Evolutionary conservation across 2,888 invertebrate species (phyloP).

Genomic region (Phyto melanocephala): DNA sequence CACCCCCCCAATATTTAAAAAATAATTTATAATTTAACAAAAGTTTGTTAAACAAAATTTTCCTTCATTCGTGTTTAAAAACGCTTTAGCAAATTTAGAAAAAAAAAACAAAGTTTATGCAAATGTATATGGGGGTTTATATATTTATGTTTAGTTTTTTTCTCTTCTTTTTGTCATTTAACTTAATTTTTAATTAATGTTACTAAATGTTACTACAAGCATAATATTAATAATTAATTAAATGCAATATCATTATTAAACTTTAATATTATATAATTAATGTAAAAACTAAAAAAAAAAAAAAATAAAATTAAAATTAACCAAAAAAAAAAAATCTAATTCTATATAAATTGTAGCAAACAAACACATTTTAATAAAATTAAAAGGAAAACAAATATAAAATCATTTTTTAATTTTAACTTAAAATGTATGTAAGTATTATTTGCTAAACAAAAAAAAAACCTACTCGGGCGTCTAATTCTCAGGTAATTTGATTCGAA

Average conservation of each 20-base stretch:
- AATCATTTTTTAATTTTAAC: background rate
- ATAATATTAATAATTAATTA: constrained; percentile 45
- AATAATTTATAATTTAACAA: too few relatives aligned
- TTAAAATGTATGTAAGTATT: too few relatives aligned
- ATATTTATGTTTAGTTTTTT: constrained; percentile 30
- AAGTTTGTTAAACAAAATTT: too few relatives aligned
- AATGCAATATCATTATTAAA: constrained; percentile 62
- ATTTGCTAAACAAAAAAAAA: too few relatives aligned
- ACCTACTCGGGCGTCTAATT: too few relatives aligned
- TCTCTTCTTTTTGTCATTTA: constrained; percentile 23
- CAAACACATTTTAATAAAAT: constrained; percentile 53
- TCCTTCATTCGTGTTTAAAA: too few relatives aligned
- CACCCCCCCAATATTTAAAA: too few relatives aligned
- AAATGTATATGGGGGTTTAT: too few relatives aligned
- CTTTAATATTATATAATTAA: constrained; percentile 41
- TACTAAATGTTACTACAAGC: constrained; percentile 59
- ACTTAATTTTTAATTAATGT: constrained; percentile 51
- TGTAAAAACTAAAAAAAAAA: constrained; percentile 36
- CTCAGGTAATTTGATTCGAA: too few relatives aligned
- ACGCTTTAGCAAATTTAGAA: too few relatives aligned
- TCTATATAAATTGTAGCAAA: constrained; percentile 47
- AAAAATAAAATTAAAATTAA: constrained; percentile 29
- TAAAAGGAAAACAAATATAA: constrained; percentile 36
- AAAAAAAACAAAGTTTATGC: too few relatives aligned
- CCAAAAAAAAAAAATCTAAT: constrained; percentile 18